These are phyloP conservation scores for Timandra comae DNA, from an alignment of 2,888 invertebrate genomes.

Conservation along the genomic window DNA sequence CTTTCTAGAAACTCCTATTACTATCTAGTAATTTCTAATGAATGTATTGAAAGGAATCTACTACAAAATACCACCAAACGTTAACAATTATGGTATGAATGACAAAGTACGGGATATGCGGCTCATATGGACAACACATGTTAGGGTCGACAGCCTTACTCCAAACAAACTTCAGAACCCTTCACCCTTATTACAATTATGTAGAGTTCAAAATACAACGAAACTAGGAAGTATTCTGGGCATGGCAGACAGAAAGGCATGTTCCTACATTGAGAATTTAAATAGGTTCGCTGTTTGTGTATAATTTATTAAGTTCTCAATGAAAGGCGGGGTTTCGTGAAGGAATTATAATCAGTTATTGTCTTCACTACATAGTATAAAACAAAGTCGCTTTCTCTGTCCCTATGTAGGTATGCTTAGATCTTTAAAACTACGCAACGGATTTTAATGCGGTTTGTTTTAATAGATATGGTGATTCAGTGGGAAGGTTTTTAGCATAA, in stretches of 20 bases:
- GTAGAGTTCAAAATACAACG: conserved; percentile 6
- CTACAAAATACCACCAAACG: too few species aligned
- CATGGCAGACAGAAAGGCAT: conserved; percentile 25
- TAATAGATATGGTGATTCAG: too few species aligned
- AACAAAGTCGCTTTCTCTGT: too few species aligned
- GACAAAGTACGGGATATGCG: conserved; percentile 16
- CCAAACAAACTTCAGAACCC: conserved; percentile 7
- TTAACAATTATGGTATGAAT: too few species aligned
- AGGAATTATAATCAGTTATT: conserved; percentile 1
- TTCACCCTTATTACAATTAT: conserved; percentile 1
- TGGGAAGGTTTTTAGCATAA: too few species aligned
- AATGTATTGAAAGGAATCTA: too few species aligned
- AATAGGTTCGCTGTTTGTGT: conserved; percentile 28
- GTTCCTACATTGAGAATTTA: conserved; percentile 34
- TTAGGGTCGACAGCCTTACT: too few species aligned
- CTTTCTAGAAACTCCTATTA: too few species aligned
- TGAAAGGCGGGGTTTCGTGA: conserved; percentile 10
- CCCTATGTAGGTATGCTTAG: too few species aligned
- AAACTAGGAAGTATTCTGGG: conserved; percentile 1
- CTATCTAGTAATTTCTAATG: too few species aligned
- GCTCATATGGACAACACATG: conserved; percentile 25
- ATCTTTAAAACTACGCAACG: too few species aligned
- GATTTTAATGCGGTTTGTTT: too few species aligned
- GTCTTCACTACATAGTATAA: conserved; percentile 5
- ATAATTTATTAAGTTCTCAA: conserved; percentile 24